These are phyloP conservation scores for Micromys minutus DNA, from an alignment of 2,113 vertebrate genomes.

Conservation along the genomic window DNA sequence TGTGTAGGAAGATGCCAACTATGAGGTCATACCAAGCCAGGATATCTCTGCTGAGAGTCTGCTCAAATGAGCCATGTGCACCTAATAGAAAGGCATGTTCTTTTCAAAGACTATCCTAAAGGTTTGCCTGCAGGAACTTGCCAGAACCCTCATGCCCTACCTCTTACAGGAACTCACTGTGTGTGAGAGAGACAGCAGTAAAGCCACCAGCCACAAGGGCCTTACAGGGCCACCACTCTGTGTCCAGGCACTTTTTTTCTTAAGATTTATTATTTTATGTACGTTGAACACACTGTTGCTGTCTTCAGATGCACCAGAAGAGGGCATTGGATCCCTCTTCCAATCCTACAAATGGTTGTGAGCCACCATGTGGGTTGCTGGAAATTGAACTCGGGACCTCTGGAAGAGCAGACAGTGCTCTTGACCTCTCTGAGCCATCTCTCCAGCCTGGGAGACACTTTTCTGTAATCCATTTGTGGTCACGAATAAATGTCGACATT, in stretches of 20 bases:
- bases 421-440: no score
- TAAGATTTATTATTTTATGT: no score
- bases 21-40: background rate
- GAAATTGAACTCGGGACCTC: no score
- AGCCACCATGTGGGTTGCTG: no score
- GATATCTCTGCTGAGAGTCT: rapidly evolving
- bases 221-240: background rate
- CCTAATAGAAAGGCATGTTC: background rate
- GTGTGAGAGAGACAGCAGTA: background rate
- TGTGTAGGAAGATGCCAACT: rapidly evolving
- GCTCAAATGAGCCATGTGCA: rapidly evolving
- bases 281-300: no score
- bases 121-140: background rate
- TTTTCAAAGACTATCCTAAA: background rate
- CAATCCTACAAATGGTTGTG: no score
- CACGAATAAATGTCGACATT: background rate
- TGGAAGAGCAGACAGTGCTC: no score
- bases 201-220: background rate
- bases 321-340: no score
- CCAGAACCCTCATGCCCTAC: background rate
- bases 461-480: background rate
- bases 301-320: no score
- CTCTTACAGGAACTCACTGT: background rate
- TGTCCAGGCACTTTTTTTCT: background rate
- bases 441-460: no score